Percentiles rank a stretch among this genome's conserved stretches.
phyloP scores from a whole-genome alignment of 2,797 vertebrate species.

The Sorex maritimensis region DNA sequence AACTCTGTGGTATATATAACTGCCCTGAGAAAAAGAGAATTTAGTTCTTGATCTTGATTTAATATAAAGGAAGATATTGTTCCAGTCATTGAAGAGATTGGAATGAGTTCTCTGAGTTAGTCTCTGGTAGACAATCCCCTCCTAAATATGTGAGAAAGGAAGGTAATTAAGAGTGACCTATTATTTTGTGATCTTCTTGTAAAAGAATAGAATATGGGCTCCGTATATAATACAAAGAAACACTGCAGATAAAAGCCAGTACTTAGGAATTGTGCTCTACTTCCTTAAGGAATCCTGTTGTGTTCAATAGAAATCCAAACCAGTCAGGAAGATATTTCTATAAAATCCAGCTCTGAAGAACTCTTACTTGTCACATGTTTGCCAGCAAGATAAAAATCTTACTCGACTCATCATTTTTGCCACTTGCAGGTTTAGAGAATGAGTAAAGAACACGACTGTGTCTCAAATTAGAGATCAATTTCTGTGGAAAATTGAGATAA shows the following conservation, averaged over 20 bases:
- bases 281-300: not conserved
- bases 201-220: not conserved
- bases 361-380: not conserved
- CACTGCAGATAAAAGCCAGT: too few relatives aligned
- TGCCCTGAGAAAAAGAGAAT: not conserved
- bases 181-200: not conserved
- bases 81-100: not conserved
- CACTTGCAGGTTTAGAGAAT: not conserved
- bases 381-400: not conserved
- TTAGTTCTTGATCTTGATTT: not conserved
- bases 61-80: not conserved
- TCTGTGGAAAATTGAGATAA: conserved; percentile 29
- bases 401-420: not conserved
- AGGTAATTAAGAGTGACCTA: not conserved
- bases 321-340: not conserved
- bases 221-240: too few relatives aligned
- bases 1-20: not conserved
- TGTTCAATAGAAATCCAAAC: not conserved
- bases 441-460: not conserved
- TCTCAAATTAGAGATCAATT: conserved; percentile 12
- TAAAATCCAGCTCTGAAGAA: not conserved
- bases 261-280: not conserved
- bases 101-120: not conserved
- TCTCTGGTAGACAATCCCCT: not conserved
- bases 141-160: not conserved